Base-by-base conservation (phyloP, 2,888 invertebrate genomes). In the Pediacus dermestoides region DNA sequence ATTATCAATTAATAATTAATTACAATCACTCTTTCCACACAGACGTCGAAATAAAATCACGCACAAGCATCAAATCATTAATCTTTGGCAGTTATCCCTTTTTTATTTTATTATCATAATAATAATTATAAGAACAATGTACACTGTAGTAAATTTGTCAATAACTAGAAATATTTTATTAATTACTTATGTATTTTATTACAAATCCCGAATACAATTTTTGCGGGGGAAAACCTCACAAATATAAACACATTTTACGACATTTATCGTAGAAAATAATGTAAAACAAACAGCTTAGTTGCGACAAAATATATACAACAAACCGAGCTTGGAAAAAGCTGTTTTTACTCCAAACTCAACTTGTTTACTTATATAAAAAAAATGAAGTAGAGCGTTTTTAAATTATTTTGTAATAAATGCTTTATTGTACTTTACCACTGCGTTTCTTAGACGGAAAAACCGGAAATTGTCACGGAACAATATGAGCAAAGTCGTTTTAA, bases 81-180 rank as follows among this genome's bases (percentile, higher is more conserved):
- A 46, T 59, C 59, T 59, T 59, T 59, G 59, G 59, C 59, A 59
- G 59, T 58, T 57, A 57, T 53, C 42, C 56, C 53, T n/a, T n/a
- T n/a, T n/a, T n/a, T n/a, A n/a, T n/a, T n/a, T n/a, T n/a, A 41
- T 41, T 42, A 42, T 40, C 36, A 46, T 48, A 40, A 36, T 26
- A 44, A 36, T 30, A 34, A 30, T 44, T 4, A 37, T 37, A 32
- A 25, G 30, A 38, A 36, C 41, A 44, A 42, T 45, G 36, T 39
- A 43, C 42, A 44, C n/a, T 26, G 9, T 7, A 26, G n/a, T n/a
- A n/a, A n/a, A n/a, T n/a, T n/a, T n/a, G n/a, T n/a, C n/a, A n/a
- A n/a, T n/a, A n/a, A n/a, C n/a, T n/a, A n/a, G n/a, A n/a, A n/a
- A n/a, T n/a, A n/a, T n/a, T n/a, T n/a, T n/a, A n/a, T n/a, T n/a